Conservation (phyloP, 2,888 invertebrate genomes). For the Galerucella nymphaeae region DNA sequence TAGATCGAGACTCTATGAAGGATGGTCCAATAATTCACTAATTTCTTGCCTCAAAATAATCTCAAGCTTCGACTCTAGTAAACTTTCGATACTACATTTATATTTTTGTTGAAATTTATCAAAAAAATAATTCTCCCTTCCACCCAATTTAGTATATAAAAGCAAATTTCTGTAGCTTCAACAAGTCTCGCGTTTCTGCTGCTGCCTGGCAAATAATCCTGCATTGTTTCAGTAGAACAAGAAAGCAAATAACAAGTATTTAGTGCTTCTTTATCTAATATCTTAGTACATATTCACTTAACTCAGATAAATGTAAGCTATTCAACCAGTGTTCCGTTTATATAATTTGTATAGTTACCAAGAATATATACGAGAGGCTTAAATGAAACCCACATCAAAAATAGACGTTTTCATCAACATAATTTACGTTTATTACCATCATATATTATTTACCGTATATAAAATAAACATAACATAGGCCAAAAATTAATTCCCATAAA, state of each 20-base stretch:
- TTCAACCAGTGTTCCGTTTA: constrained; percentile 22
- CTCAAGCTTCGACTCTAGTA: no score
- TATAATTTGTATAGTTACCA: constrained; percentile 33
- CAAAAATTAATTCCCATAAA: constrained; percentile 15
- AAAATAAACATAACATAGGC: neutral
- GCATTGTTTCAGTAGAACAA: constrained; percentile 24
- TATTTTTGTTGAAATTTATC: no score
- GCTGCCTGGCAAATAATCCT: constrained; percentile 17
- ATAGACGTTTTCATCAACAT: neutral
- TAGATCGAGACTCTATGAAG: no score
- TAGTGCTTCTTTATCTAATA: constrained; percentile 23
- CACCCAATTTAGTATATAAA: neutral
- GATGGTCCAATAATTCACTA: no score
- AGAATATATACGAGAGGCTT: neutral
- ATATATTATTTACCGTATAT: constrained; percentile 1
- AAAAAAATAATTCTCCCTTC: neutral
- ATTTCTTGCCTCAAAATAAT: no score
- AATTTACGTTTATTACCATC: neutral
- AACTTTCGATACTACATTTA: no score
- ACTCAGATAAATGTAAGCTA: constrained; percentile 29
- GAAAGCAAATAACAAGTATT: constrained; percentile 23
- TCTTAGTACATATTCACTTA: constrained; percentile 35
- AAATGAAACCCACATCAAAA: neutral
- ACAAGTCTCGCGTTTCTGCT: constrained; percentile 18
- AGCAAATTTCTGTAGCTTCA: neutral